Evolutionary conservation across 2,888 invertebrate species (phyloP).

Genomic region (Dryomyza anilis): DNA sequence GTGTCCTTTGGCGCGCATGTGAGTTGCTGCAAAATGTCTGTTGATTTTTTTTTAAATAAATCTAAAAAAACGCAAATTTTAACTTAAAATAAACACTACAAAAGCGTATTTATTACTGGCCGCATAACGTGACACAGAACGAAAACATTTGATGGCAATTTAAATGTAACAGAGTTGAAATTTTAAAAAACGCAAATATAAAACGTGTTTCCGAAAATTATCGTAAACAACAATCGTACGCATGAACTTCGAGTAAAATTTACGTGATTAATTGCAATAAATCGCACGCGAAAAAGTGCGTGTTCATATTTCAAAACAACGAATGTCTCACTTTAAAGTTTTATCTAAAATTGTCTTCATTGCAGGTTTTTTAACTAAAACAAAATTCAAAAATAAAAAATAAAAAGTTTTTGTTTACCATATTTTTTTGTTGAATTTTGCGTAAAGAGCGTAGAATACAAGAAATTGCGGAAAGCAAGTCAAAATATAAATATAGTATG

Average conservation of each 20-base stretch:
- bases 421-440: conserved; percentile 51
- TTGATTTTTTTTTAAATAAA: neutral
- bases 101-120: neutral
- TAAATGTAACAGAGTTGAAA: too few relatives aligned
- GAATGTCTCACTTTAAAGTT: neutral
- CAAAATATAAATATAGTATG: conserved; percentile 31
- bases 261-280: conserved; percentile 6
- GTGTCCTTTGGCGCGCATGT: neutral
- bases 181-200: too few relatives aligned
- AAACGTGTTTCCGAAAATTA: too few relatives aligned
- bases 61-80: neutral
- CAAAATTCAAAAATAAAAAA: too few relatives aligned
- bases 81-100: neutral
- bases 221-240: conserved; percentile 2
- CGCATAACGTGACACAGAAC: too few relatives aligned
- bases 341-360: conserved; percentile 14
- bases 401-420: conserved; percentile 47
- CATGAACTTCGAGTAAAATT: neutral
- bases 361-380: conserved; percentile 31
- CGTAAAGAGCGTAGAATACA: conserved; percentile 11
- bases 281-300: conserved; percentile 14
- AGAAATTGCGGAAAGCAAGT: conserved; percentile 26
- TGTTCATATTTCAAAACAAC: conserved; percentile 34
- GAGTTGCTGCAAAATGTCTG: too few relatives aligned
- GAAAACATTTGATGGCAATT: too few relatives aligned